A percentile compares a stretch with the other conserved stretches of the same genome.
These are phyloP conservation scores for human (Homo sapiens) DNA, from an alignment of 2,113 vertebrate species.

Conservation along the genomic window DNA sequence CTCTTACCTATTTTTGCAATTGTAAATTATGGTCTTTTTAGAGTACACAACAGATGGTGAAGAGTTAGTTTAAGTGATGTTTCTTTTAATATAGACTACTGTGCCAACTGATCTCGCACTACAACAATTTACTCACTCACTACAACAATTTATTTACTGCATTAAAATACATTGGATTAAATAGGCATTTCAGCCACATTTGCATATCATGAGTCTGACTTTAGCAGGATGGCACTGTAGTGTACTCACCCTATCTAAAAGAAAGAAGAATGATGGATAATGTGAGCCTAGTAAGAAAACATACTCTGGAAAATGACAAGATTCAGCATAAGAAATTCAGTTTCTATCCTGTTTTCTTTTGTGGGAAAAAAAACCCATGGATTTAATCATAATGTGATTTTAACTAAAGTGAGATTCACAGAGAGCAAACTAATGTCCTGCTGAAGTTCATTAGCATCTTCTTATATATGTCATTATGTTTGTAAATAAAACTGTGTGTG, in stretches of 20 bases:
- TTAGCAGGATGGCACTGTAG: not conserved
- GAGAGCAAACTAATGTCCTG: not conserved
- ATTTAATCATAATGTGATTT: conserved; percentile 32
- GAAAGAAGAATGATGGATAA: not conserved
- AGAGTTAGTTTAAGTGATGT: conserved; percentile 45
- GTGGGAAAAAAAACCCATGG: not conserved
- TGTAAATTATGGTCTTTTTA: conserved; percentile 67
- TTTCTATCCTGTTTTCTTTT: conserved; percentile 13
- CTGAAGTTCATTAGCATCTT: not conserved
- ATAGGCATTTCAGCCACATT: not conserved
- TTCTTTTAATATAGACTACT: conserved; percentile 55
- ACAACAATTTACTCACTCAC: not conserved
- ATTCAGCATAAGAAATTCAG: conserved; percentile 40
- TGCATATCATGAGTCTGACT: not conserved
- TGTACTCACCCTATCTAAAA: not conserved
- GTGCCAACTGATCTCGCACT: not conserved
- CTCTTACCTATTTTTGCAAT: conserved; percentile 51
- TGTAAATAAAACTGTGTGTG: not conserved
- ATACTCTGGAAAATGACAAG: conserved; percentile 44
- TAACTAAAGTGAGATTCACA: conserved; percentile 51
- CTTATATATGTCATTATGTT: not conserved
- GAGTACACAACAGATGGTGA: conserved; percentile 46
- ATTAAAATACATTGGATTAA: conserved; percentile 59
- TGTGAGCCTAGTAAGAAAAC: not conserved
- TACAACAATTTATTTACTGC: not conserved